Evolutionary conservation across 2,888 invertebrate genomes (phyloP).

Genomic region (Osmoderma eremita): DNA sequence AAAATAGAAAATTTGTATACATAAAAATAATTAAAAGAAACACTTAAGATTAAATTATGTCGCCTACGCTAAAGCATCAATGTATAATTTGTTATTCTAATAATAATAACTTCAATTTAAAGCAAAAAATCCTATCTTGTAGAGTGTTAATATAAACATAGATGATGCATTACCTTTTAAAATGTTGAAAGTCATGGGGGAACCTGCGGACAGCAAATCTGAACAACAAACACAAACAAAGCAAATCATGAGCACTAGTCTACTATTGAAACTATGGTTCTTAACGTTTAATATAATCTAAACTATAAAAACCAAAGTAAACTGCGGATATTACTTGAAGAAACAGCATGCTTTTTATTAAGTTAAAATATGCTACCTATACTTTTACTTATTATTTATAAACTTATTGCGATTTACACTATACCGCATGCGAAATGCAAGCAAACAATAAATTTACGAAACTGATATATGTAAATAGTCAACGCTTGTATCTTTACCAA

Average conservation of each 20-base stretch:
- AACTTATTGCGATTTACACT: slow-evolving; percentile 48
- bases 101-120: slow-evolving; percentile 28
- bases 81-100: slow-evolving; percentile 26
- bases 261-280: slow-evolving; percentile 56
- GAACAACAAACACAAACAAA: slow-evolving; percentile 78
- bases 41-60: slow-evolving; percentile 14
- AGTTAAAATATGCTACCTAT: slow-evolving; percentile 40
- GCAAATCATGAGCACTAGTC: slow-evolving; percentile 64
- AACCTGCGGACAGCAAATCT: slow-evolving; percentile 83
- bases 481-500: slow-evolving; percentile 40
- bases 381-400: slow-evolving; percentile 38
- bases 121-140: slow-evolving; percentile 39
- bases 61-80: slow-evolving; percentile 37
- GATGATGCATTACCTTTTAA: slow-evolving; percentile 79
- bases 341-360: slow-evolving; percentile 41
- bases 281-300: slow-evolving; percentile 51
- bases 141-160: slow-evolving; percentile 49
- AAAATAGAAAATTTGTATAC: slow-evolving; percentile 13
- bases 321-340: slow-evolving; percentile 41
- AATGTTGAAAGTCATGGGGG: slow-evolving; percentile 87
- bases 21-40: slow-evolving; percentile 15
- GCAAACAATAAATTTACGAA: slow-evolving; percentile 42
- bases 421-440: slow-evolving; percentile 50
- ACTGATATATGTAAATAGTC: slow-evolving; percentile 30
- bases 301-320: slow-evolving; percentile 37